These are phyloP conservation scores for Parauchenoglanis punctatus DNA, from an alignment of 2,797 vertebrate species.

Conservation along the genomic window DNA sequence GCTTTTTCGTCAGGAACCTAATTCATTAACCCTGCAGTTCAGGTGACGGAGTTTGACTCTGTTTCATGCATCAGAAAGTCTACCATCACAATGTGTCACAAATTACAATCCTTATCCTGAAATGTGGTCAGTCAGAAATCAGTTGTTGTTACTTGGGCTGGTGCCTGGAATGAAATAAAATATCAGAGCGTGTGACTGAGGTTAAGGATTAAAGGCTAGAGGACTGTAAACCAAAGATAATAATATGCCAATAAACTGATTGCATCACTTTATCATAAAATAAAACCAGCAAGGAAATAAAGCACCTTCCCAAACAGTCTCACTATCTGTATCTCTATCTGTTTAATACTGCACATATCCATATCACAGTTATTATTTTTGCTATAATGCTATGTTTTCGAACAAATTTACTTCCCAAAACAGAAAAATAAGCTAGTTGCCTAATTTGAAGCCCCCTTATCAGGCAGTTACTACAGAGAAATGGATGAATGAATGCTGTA, in stretches of 20 bases:
- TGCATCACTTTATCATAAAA: not conserved
- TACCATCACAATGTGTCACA: not conserved
- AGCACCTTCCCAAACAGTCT: not conserved
- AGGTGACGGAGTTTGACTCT: not conserved
- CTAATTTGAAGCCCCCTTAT: not conserved
- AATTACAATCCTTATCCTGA: not conserved
- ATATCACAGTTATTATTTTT: not conserved
- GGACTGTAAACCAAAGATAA: not conserved
- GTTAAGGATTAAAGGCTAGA: not conserved
- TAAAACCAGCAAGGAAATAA: not conserved
- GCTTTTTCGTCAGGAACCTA: not conserved
- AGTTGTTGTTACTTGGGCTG: not conserved
- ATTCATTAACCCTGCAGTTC: not conserved
- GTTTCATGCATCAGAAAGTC: slow-evolving; percentile 13
- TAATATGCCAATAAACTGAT: not conserved
- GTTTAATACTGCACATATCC: not conserved
- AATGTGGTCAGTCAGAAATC: not conserved
- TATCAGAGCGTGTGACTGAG: not conserved
- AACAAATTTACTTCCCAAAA: not conserved
- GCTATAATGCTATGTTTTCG: not conserved
- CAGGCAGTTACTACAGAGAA: not conserved
- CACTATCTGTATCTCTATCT: not conserved
- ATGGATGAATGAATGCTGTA: not conserved
- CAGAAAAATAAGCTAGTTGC: not conserved
- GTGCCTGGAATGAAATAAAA: not conserved